phyloP scores from a whole-genome alignment of 2,888 invertebrate species.

The Beris morrisii region DNA sequence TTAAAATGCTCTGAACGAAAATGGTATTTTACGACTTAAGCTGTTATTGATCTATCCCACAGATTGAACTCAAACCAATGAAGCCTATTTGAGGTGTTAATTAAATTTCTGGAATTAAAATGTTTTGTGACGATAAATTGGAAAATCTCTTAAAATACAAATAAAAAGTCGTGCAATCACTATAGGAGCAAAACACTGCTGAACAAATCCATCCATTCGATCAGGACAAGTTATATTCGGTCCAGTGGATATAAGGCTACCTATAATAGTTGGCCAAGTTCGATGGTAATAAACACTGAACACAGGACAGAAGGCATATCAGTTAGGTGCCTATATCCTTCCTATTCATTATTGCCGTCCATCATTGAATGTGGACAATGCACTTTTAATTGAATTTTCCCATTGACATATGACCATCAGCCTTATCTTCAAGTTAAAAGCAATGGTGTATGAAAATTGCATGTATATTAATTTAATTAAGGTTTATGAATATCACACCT shows the following conservation, averaged over 20 bases:
- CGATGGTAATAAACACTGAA: constrained; percentile 21
- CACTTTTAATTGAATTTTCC: constrained; percentile 43
- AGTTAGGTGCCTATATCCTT: constrained; percentile 24
- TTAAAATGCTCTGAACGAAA: no score
- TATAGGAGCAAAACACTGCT: no score
- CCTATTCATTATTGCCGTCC: constrained; percentile 37
- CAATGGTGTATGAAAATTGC: constrained; percentile 6
- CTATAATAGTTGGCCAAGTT: constrained; percentile 23
- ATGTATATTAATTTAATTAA: no score
- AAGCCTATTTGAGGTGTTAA: constrained; percentile 47
- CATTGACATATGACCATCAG: constrained; percentile 30
- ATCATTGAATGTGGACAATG: constrained; percentile 43
- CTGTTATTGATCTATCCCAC: no score
- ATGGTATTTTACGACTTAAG: no score
- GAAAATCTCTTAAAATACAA: constrained; percentile 49
- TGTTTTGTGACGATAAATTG: constrained; percentile 57
- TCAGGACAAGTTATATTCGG: constrained; percentile 6
- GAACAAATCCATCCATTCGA: neutral
- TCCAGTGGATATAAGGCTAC: constrained; percentile 15
- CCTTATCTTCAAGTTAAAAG: constrained; percentile 29
- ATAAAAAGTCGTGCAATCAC: constrained; percentile 22
- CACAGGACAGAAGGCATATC: constrained; percentile 13
- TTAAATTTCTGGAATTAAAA: constrained; percentile 58
- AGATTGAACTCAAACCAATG: neutral
- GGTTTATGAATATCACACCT: no score